Evolutionary conservation across 2,113 vertebrate species (phyloP).

Genomic region (Raja brachyura): DNA sequence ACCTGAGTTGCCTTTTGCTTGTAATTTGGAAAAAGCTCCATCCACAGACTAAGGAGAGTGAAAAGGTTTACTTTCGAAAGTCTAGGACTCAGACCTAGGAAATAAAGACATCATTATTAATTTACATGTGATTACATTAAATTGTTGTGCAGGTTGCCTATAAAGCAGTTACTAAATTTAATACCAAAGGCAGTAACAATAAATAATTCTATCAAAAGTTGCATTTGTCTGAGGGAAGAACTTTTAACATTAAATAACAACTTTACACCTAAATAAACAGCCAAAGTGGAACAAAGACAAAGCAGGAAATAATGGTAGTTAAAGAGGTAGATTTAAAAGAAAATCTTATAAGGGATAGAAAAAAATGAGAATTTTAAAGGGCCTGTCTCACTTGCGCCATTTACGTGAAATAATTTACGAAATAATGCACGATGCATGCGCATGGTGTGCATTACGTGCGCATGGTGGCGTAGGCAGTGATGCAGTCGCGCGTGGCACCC

Average conservation of each 20-base stretch:
- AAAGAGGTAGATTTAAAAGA: background rate
- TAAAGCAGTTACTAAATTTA: background rate
- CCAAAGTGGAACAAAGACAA: background rate
- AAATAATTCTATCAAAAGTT: background rate
- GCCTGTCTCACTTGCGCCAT: no score
- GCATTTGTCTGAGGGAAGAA: background rate
- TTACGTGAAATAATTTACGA: no score
- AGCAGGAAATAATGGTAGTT: background rate
- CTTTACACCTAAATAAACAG: background rate
- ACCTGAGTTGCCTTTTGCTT: conserved; percentile 42
- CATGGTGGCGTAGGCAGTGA: no score
- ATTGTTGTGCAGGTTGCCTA: background rate
- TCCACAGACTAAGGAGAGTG: conserved; percentile 86
- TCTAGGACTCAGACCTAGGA: conserved; percentile 73
- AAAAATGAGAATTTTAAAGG: no score
- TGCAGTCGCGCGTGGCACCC: no score
- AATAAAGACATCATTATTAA: conserved; percentile 38
- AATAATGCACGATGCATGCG: no score
- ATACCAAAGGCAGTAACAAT: background rate
- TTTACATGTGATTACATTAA: background rate
- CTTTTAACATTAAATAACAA: background rate
- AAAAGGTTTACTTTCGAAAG: conserved; percentile 88
- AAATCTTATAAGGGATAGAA: background rate
- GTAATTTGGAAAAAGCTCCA: conserved; percentile 78
- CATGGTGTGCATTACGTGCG: no score